Evolutionary conservation across 2,797 vertebrate genomes (phyloP).

Genomic region (Lagodon rhomboides): DNA sequence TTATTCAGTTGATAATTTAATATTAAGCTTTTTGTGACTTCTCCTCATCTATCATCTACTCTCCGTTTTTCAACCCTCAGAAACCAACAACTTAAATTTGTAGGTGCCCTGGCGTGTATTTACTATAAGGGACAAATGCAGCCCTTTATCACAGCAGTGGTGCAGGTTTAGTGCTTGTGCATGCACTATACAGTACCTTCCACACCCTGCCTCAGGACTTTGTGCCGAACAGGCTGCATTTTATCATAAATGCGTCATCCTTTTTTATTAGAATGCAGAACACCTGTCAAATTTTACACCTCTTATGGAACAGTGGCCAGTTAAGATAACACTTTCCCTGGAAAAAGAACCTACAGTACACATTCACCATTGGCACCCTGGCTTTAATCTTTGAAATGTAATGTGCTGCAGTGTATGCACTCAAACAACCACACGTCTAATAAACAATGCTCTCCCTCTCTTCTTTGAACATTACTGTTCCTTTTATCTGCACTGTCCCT

Average conservation of each 20-base stretch:
- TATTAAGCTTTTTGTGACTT: slow-evolving; percentile 35
- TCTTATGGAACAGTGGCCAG: slow-evolving; percentile 71
- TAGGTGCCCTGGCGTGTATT: slow-evolving; percentile 34
- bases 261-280: slow-evolving; percentile 76
- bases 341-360: slow-evolving; percentile 15
- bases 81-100: slow-evolving; percentile 44
- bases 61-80: not conserved
- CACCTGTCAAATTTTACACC: slow-evolving; percentile 67
- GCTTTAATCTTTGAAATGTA: slow-evolving; percentile 50
- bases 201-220: slow-evolving; percentile 60
- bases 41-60: slow-evolving; percentile 9
- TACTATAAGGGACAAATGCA: slow-evolving; percentile 28
- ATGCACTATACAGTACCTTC: slow-evolving; percentile 52
- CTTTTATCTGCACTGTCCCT: slow-evolving; percentile 41
- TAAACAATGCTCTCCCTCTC: slow-evolving; percentile 28
- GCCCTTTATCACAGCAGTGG: slow-evolving; percentile 62
- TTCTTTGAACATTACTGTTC: slow-evolving; percentile 26
- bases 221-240: slow-evolving; percentile 65
- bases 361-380: slow-evolving; percentile 50
- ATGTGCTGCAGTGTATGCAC: slow-evolving; percentile 34
- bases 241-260: slow-evolving; percentile 67
- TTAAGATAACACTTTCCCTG: slow-evolving; percentile 61
- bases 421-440: slow-evolving; percentile 37
- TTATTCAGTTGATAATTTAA: slow-evolving; percentile 37
- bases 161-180: slow-evolving; percentile 61